A percentile compares a stretch with the other conserved stretches of the same genome.
Evolutionary conservation across 2,113 vertebrate species (phyloP).

Genomic region (Chloropsis cyanopogon): DNA sequence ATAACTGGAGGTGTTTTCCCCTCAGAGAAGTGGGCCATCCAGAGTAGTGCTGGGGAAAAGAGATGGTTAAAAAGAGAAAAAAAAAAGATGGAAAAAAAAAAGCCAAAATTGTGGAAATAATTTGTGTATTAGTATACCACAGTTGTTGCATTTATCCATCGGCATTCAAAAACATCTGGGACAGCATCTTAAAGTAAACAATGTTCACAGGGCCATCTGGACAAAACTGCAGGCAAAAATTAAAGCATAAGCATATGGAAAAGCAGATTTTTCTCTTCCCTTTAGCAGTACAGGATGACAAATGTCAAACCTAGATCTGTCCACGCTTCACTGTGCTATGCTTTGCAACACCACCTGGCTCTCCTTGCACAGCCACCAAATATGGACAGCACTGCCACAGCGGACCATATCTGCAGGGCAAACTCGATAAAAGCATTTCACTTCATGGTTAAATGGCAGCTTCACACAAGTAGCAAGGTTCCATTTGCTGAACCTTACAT

Average conservation of each 20-base stretch:
- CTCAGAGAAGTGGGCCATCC: background rate
- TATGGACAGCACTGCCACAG: constrained; percentile 89
- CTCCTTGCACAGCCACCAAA: constrained; percentile 95
- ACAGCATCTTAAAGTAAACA: constrained; percentile 93
- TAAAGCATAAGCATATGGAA: constrained; percentile 98
- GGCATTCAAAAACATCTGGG: constrained; percentile 89
- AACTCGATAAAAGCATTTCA: constrained; percentile 78
- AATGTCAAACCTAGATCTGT: constrained; percentile 86
- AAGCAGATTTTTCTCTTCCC: constrained; percentile 98
- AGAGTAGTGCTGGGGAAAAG: constrained; percentile 14
- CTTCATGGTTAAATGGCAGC: constrained; percentile 77
- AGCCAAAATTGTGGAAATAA: constrained; percentile 62
- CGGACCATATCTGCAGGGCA: constrained; percentile 86
- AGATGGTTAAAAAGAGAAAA: constrained; percentile 28
- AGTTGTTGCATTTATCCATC: constrained; percentile 74
- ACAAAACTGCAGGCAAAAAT: constrained; percentile 85
- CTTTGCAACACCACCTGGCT: constrained; percentile 98
- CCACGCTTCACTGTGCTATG: constrained; percentile 94
- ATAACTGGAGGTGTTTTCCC: background rate
- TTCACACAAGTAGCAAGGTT: constrained; percentile 81
- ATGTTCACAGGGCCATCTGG: constrained; percentile 98
- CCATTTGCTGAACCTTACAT: constrained; percentile 69
- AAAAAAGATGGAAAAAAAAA: background rate
- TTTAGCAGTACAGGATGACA: constrained; percentile 89
- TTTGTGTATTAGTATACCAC: constrained; percentile 70